These are phyloP conservation scores for Lepus europaeus DNA, from an alignment of 2,113 vertebrate genomes.

Conservation along the genomic window DNA sequence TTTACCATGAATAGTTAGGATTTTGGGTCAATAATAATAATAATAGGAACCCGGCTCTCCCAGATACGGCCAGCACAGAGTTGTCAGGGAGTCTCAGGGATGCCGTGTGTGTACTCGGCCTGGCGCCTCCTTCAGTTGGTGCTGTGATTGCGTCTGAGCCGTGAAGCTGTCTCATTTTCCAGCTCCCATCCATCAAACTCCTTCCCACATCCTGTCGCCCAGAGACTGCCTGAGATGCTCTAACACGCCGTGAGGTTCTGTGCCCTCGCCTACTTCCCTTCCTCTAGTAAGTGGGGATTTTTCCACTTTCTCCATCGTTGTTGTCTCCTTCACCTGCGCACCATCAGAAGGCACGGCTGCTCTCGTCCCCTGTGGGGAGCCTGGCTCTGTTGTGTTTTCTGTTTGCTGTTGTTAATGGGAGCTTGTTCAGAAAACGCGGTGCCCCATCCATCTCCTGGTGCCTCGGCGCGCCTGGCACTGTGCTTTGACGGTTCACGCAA, in stretches of 20 bases:
- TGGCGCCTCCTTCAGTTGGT: too few species aligned
- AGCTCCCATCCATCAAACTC: background rate
- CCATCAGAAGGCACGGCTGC: background rate
- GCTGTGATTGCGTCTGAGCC: too few species aligned
- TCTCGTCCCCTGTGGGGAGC: background rate
- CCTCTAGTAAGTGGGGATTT: too few species aligned
- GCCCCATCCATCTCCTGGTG: background rate
- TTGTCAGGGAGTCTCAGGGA: background rate
- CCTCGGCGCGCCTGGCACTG: background rate
- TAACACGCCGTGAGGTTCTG: fast-evolving
- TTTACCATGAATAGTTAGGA: background rate
- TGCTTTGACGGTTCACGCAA: background rate
- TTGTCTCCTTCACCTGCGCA: background rate
- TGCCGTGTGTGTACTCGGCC: background rate
- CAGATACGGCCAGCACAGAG: background rate
- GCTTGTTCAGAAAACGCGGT: background rate
- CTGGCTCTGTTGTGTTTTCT: background rate
- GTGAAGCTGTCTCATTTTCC: too few species aligned
- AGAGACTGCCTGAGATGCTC: background rate
- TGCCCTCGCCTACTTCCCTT: too few species aligned
- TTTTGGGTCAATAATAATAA: background rate
- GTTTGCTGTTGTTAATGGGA: background rate
- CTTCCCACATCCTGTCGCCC: too few species aligned
- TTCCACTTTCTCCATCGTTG: background rate
- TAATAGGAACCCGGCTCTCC: too few species aligned